Conservation (phyloP, 2,113 vertebrate genomes). For the Notarius quadriscutis region DNA sequence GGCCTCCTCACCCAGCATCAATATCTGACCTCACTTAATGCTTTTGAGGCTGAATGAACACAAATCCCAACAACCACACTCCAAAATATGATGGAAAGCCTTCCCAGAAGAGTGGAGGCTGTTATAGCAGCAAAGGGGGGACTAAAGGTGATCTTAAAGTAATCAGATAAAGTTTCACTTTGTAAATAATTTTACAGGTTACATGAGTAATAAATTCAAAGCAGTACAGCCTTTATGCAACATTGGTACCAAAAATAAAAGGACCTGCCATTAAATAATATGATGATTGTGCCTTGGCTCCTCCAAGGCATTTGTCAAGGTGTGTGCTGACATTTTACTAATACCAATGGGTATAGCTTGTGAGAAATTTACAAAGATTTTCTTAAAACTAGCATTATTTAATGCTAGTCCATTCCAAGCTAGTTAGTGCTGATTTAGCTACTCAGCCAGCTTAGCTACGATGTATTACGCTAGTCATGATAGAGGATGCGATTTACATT, state of each 20-base stretch:
- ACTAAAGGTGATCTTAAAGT: background rate
- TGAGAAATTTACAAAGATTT: background rate
- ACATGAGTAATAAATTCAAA: background rate
- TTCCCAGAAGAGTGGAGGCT: background rate
- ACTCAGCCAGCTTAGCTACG: background rate
- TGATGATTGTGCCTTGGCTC: background rate
- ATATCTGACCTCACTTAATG: background rate
- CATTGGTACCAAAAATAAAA: background rate
- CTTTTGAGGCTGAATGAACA: background rate
- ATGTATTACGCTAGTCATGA: background rate
- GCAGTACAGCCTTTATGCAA: background rate
- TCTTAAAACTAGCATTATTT: background rate
- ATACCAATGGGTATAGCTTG: conserved; percentile 35
- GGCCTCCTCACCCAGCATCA: background rate
- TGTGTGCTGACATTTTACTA: background rate
- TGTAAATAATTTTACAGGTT: background rate
- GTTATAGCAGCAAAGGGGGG: background rate
- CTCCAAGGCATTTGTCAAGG: background rate
- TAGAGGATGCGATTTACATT: background rate
- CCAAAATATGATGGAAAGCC: background rate
- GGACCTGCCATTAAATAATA: conserved; percentile 9
- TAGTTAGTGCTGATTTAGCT: background rate
- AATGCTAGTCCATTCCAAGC: background rate
- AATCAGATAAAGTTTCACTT: background rate
- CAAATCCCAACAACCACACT: background rate